phyloP scores from a whole-genome alignment of 2,797 vertebrate genomes.

The Hoplostethus mediterraneus region DNA sequence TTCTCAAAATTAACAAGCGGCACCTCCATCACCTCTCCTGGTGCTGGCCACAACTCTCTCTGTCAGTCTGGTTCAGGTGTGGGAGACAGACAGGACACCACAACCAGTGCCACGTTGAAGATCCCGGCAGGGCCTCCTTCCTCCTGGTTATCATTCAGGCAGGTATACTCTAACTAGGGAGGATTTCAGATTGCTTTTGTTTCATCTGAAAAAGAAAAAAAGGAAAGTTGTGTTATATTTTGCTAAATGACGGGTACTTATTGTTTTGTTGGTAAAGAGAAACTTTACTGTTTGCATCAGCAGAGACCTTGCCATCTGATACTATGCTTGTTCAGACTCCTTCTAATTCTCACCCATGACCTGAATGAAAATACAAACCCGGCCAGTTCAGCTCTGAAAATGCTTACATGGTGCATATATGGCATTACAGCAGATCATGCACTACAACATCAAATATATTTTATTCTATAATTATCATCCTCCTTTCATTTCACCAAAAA shows the following conservation, averaged over 20 bases:
- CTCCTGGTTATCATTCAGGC: conserved; percentile 74
- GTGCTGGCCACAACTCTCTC: conserved; percentile 80
- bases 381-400: conserved; percentile 45
- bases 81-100: conserved; percentile 65
- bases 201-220: conserved; percentile 72
- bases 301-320: conserved; percentile 66
- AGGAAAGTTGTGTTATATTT: conserved; percentile 48
- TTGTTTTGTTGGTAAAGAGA: conserved; percentile 52
- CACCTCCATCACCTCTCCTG: conserved; percentile 91
- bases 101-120: conserved; percentile 57
- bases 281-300: conserved; percentile 69
- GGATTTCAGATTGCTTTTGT: conserved; percentile 49
- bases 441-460: conserved; percentile 31
- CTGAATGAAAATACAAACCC: conserved; percentile 52
- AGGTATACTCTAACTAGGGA: conserved; percentile 32
- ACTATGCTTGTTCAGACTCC: conserved; percentile 53
- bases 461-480: too few species aligned
- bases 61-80: conserved; percentile 61
- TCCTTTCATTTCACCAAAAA: too few species aligned
- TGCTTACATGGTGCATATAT: conserved; percentile 53
- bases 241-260: conserved; percentile 41
- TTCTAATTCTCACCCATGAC: conserved; percentile 45
- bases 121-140: conserved; percentile 58
- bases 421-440: conserved; percentile 55
- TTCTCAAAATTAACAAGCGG: conserved; percentile 95